Evolutionary conservation across 2,888 invertebrate species (phyloP), one percentile per base, ranked within the genome.

Genomic region (Hemaris fuciformis): DNA sequence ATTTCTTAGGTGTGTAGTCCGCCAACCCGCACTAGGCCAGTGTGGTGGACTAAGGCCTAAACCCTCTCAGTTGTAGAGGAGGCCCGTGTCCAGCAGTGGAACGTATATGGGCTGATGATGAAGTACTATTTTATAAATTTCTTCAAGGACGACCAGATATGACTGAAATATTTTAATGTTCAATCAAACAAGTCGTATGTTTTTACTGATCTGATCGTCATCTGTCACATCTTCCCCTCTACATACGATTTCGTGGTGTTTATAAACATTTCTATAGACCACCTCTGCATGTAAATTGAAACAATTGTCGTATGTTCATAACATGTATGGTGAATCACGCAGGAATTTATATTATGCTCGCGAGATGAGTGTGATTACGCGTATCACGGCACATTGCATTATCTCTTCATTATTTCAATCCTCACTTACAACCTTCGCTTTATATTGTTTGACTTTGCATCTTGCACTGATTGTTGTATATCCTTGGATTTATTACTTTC

Each of bases 331-430:
- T 53, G 53, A 53, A 27, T 31, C 53, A 53, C 18, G 18, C 7
- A 53, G 15, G 46, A 48, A 53, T 15, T 53, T 53, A 53, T 53
- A 27, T 27, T 31, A 53, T 10, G 4, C 10, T 18, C 15, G 3
- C 18, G 31, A 31, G 31, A 53, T 31, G 53, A 31, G 53, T 10
- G 31, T 31, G 27, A 31, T 53, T 53, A 31, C 31, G 2, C 31
- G 53, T 53, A 53, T 53, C 53, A 53, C 53, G 31, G 53, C 27
- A 25, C 18, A 53, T 31, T 18, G 53, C 18, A 31, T 18, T 48
- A 48, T 25, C 48, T n/a, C 48, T n/a, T 23, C 58, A 56, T 48
- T 46, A 43, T 27, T 57, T 41, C 48, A 66, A 63, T 64, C 59
- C 72, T 63, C 57, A 63, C 31, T 15, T 18, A 53, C 3, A 27